Base-by-base conservation (phyloP, 2,888 invertebrate species). In the Drosophila longiperda region DNA sequence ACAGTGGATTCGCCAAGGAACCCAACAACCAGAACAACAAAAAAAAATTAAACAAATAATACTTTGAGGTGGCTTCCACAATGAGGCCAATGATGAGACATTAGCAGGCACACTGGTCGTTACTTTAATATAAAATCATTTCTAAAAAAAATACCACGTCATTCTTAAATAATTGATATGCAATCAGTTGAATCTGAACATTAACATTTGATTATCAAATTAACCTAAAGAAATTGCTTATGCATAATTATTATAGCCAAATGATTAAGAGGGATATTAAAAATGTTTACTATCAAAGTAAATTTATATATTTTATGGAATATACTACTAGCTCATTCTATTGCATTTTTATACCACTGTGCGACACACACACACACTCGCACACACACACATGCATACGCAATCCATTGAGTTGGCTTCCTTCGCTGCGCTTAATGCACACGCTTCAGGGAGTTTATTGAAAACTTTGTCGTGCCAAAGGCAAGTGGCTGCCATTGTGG, bases 381-480 rank as follows among this genome's bases (percentile, higher is more conserved):
- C 54, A 45, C 20, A 34, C 58, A 62, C 40, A 53, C 60, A 74
- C 50, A 68, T 29, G 49, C 58, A 66, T 40, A 52, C 55, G 65
- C 57, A 77, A 59, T 57, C 73, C 79, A 70, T 66, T 76, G 72
- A 72, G 74, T 85, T 83, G 83, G 75, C 78, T 87, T 82, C 80
- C 87, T 78, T 70, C 58, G 66, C 89, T 89, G 89, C 90, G 88
- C 83, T 90, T 84, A 90, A 88, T 90, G 91, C 91, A 89, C 91
- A 90, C 84, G 91, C 91, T 90, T 83, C 88, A 87, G 90, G 91
- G 89, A 90, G 91, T 90, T 89, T 90, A 89, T 89, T 89, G 91
- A 89, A 90, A 89, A 87, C 89, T 87, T 88, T 88, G 87, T 86
- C 84, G 89, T 83, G 83, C 81, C 86, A 82, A 82, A 76, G 80